Evolutionary conservation across 2,797 vertebrate genomes (phyloP).

Genomic region (Muscicapa comitata): DNA sequence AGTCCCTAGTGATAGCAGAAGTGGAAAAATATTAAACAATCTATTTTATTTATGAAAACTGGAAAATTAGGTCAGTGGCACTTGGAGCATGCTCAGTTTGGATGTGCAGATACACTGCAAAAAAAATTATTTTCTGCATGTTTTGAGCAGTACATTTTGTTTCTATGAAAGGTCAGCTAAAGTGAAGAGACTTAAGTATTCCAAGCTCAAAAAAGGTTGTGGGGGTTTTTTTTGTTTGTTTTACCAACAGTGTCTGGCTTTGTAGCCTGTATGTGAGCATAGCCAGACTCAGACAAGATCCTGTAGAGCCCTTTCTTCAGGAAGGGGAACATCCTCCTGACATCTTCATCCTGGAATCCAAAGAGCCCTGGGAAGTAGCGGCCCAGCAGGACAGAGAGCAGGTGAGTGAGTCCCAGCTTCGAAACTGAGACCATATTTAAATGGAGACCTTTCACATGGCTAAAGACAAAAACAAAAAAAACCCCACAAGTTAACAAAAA

Average conservation of each 20-base stretch:
- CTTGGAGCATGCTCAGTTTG: not conserved
- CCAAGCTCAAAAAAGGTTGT: not conserved
- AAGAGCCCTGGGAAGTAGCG: slow-evolving; percentile 56
- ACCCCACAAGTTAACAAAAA: not conserved
- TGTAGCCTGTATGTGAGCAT: slow-evolving; percentile 76
- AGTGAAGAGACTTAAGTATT: not conserved
- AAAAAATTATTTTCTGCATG: not conserved
- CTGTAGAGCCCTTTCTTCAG: slow-evolving; percentile 49
- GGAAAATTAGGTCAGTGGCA: not conserved
- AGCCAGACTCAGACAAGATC: slow-evolving; percentile 68
- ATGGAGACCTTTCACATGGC: slow-evolving; percentile 76
- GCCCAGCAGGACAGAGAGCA: slow-evolving; percentile 67
- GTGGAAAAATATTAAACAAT: not conserved
- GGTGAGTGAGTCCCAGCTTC: not conserved
- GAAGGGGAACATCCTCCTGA: slow-evolving; percentile 66
- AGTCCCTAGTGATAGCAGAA: not conserved
- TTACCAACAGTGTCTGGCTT: slow-evolving; percentile 78
- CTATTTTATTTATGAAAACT: slow-evolving; percentile 16
- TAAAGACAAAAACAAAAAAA: slow-evolving; percentile 16
- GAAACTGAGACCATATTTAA: slow-evolving; percentile 60
- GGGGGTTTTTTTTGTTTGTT: not conserved
- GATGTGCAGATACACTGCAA: not conserved
- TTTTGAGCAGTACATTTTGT: not conserved
- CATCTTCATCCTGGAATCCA: slow-evolving; percentile 67
- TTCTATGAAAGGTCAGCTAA: not conserved